Percentiles rank a stretch among this genome's conserved stretches.
These are phyloP conservation scores for Passerina amoena DNA, from an alignment of 2,113 vertebrate species.

Conservation along the genomic window DNA sequence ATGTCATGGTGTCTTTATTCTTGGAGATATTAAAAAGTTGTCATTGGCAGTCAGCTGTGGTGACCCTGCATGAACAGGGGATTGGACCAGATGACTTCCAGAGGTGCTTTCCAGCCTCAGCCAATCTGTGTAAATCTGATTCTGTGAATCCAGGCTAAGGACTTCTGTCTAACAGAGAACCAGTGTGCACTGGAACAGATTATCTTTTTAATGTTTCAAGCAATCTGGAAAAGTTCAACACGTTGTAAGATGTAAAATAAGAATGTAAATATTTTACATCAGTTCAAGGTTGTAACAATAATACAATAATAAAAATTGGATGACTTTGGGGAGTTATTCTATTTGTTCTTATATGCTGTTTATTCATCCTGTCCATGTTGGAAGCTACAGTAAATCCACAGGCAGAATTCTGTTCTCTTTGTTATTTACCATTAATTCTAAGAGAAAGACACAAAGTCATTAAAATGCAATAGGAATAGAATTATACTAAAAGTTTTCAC, in stretches of 20 bases:
- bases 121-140: not conserved
- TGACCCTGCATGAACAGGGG: not conserved
- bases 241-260: not conserved
- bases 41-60: not conserved
- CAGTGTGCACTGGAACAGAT: not conserved
- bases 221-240: not conserved
- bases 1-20: not conserved
- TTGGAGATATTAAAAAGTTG: not conserved
- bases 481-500: not conserved
- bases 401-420: not conserved
- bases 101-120: not conserved
- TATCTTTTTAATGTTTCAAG: not conserved
- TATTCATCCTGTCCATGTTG: not conserved
- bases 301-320: not conserved
- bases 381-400: not conserved
- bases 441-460: not conserved
- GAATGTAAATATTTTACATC: not conserved
- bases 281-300: not conserved
- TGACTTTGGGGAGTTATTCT: not conserved
- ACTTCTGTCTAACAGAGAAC: not conserved
- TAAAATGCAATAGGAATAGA: not conserved
- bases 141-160: not conserved
- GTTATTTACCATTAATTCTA: not conserved
- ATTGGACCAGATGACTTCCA: not conserved
- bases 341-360: not conserved